A percentile compares a stretch with the other conserved stretches of the same genome.
These are phyloP conservation scores for Pionites leucogaster DNA, from an alignment of 2,113 vertebrate genomes.

Conservation along the genomic window DNA sequence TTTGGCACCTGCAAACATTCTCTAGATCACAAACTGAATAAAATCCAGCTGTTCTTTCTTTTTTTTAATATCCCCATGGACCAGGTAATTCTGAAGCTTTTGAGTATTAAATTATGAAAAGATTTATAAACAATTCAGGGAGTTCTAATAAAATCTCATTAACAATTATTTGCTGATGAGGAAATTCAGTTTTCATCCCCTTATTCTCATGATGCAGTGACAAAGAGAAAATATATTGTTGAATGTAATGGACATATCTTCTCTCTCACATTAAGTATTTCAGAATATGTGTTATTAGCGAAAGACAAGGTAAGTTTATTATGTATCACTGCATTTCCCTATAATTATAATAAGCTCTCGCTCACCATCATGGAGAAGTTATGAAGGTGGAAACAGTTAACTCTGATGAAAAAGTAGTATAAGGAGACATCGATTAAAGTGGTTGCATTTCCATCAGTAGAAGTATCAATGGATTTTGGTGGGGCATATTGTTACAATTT, in stretches of 20 bases:
- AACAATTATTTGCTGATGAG: background rate
- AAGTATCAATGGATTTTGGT: background rate
- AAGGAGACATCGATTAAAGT: background rate
- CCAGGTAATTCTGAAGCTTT: background rate
- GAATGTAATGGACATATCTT: background rate
- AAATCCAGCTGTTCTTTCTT: background rate
- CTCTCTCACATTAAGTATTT: background rate
- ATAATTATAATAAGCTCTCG: background rate
- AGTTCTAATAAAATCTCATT: background rate
- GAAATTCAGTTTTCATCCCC: background rate
- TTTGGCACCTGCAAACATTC: background rate
- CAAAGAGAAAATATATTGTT: background rate
- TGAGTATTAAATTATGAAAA: background rate
- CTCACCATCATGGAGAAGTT: background rate
- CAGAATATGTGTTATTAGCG: background rate
- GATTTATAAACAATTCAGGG: background rate
- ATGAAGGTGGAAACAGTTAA: background rate
- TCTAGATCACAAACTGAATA: background rate
- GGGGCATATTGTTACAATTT: background rate
- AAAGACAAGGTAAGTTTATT: background rate
- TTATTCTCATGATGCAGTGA: background rate
- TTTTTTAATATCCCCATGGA: background rate
- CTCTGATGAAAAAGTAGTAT: background rate
- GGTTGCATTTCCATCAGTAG: background rate
- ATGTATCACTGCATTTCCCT: background rate